These are phyloP conservation scores for Periophthalmus modestus DNA, from an alignment of 2,113 vertebrate genomes.

Conservation along the genomic window DNA sequence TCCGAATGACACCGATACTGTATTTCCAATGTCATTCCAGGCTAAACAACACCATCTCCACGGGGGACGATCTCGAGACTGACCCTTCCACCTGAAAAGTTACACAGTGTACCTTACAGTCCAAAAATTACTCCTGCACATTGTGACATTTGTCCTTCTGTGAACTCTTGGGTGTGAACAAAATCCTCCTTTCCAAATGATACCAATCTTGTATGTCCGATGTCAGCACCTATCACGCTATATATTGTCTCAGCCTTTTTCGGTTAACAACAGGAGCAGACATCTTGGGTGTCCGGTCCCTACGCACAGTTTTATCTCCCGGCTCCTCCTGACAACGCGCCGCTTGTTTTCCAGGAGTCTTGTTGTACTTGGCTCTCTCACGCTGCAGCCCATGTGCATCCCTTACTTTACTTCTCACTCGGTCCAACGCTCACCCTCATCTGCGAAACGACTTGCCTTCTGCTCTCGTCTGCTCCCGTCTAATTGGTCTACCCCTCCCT, in stretches of 20 bases:
- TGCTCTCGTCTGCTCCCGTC: slow-evolving; percentile 49
- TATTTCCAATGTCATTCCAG: too few relatives aligned
- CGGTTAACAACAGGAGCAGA: background rate
- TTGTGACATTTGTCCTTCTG: background rate
- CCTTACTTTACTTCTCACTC: slow-evolving; percentile 45
- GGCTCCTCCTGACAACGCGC: slow-evolving; percentile 25
- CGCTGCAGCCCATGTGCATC: slow-evolving; percentile 59
- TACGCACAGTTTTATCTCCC: slow-evolving; percentile 28
- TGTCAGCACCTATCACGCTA: background rate
- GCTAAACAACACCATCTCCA: too few relatives aligned
- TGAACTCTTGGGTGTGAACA: background rate
- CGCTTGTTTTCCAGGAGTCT: slow-evolving; percentile 39
- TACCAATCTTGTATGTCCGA: slow-evolving; percentile 27
- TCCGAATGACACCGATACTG: too few relatives aligned
- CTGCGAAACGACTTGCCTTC: slow-evolving; percentile 75
- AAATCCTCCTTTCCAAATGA: slow-evolving; percentile 16
- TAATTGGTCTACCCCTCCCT: slow-evolving; percentile 57
- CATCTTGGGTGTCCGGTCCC: slow-evolving; percentile 15
- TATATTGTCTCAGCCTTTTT: background rate
- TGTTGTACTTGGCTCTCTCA: slow-evolving; percentile 57
- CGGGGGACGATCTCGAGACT: too few relatives aligned
- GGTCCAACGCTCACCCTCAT: slow-evolving; percentile 51
- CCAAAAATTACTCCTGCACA: background rate
- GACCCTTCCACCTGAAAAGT: too few relatives aligned
- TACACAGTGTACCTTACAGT: background rate